Base-by-base conservation (phyloP, 2,797 vertebrate species). In the Acrocephalus scirpaceus region DNA sequence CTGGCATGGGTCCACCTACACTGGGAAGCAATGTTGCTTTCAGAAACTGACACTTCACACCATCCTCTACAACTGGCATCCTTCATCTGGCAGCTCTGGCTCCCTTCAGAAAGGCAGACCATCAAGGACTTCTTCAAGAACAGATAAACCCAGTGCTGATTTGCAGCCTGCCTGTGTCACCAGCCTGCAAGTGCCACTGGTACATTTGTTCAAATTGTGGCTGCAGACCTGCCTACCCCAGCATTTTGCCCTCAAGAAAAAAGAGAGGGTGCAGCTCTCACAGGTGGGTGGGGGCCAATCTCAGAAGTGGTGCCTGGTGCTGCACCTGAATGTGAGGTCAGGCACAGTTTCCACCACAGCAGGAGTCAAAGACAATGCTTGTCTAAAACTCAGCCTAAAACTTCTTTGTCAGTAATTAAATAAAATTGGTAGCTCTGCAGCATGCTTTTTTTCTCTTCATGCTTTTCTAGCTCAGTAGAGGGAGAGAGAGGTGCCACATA, bases 281-380 rank as follows among this genome's bases (percentile, higher is more conserved):
- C 0, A 1, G 23, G 13, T 73, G 36, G 13, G 11, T 38, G 19
- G 32, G 48, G 36, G 32, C 26, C 57, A 25, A 1, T 3, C 16
- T 50, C 45, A 69, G 44, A 77, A 60, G 7, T 47, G 34, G 32
- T 42, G 32, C 47, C 48, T 36, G 14, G 11, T 78, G 26, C 44
- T 90, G 64, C 64, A 64, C 18, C 69, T 65, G 25, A 64, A 13
- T 23, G 16, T 56, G 60, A 53, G 10, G 34, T 13, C 19, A 79
- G 40, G 47, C 26, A 69, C 1, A 3, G 48, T 30, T n/a, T 56
- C 48, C 53, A 36, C 12, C 1, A 1, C 32, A 62, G 50, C n/a
- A 69, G n/a, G 56, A 93, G 20, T 27, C 25, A 16, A 91, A 89
- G 26, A 23, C 1, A 15, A 42, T 47, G n/a, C 30, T 42, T 40